Base-by-base conservation (phyloP, 2,113 vertebrate genomes). In the Galeopterus variegatus region DNA sequence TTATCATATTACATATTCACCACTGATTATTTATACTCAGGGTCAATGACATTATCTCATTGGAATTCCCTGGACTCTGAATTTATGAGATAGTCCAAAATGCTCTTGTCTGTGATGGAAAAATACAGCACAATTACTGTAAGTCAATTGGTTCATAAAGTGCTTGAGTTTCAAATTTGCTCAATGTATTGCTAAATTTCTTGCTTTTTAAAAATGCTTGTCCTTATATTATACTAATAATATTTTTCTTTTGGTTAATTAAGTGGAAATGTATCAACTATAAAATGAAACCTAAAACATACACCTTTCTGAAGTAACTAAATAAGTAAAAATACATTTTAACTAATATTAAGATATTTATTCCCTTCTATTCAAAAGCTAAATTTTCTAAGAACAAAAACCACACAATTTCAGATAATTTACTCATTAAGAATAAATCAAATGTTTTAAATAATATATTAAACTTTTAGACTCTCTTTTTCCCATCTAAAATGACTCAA, bases 11-110 rank as follows among this genome's bases (percentile, higher is more conserved):
- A 97, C 96, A 95, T 98, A 98, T 98, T 98, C 80, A 97, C 96
- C 86, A 90, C 96, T 73, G 96, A 98, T 97, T 98, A 98, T 98
- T 98, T 98, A 98, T 98, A 97, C 95, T 98, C 84, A 97, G 94
- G 95, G 96, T 98, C 98, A 98, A 97, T 98, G 98, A 97, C 98
- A 98, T 98, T 97, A 99, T 98, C 97, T 98, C 90, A 96, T 70
- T 98, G 98, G 98, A 99, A 99, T 99, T 98, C 88, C 52, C 97
- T 98, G 97, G 98, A 96, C 96, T 98, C 96, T 96, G 95, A 98
- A 97, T 98, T 97, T 89, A 89, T 96, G 96, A 96, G 97, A 96
- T 85, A 92, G 82, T 98, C 98, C 97, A 98, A 98, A 96, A 94
- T 93, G 85, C 45, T 95, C 54, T 98, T 97, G 96, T 97, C 60